These are phyloP conservation scores for Carassius carassius DNA, from an alignment of 2,113 vertebrate species.

Conservation along the genomic window DNA sequence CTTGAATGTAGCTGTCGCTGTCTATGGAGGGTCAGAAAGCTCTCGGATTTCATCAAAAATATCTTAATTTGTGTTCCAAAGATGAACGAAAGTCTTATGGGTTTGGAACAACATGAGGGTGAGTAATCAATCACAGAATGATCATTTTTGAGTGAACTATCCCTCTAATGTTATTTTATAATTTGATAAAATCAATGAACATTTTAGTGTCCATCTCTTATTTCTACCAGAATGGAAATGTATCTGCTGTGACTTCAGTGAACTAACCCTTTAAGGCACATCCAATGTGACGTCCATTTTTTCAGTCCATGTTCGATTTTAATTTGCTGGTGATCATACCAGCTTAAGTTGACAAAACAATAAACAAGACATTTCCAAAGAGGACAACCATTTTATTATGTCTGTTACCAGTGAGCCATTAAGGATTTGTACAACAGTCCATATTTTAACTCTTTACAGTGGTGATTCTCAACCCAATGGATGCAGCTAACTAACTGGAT, in stretches of 20 bases:
- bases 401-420: conserved; percentile 14
- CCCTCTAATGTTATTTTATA: not conserved
- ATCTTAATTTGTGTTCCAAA: too few species aligned
- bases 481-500: not conserved
- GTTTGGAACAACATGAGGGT: too few species aligned
- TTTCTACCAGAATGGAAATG: not conserved
- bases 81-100: too few species aligned
- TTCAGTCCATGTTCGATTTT: not conserved
- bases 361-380: not conserved
- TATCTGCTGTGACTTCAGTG: not conserved
- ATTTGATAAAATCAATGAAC: not conserved
- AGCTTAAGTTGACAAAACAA: not conserved
- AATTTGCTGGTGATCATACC: not conserved
- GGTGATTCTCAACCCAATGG: not conserved
- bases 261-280: not conserved
- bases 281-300: not conserved
- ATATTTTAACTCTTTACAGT: not conserved
- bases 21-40: too few species aligned
- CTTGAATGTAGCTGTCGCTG: too few species aligned
- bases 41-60: too few species aligned
- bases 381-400: conserved; percentile 55
- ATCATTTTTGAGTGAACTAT: too few species aligned
- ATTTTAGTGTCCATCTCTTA: not conserved
- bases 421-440: not conserved
- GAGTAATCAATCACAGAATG: too few species aligned